These are phyloP conservation scores for Acanthosepion pharaonis DNA, from an alignment of 2,888 invertebrate genomes.

Conservation along the genomic window DNA sequence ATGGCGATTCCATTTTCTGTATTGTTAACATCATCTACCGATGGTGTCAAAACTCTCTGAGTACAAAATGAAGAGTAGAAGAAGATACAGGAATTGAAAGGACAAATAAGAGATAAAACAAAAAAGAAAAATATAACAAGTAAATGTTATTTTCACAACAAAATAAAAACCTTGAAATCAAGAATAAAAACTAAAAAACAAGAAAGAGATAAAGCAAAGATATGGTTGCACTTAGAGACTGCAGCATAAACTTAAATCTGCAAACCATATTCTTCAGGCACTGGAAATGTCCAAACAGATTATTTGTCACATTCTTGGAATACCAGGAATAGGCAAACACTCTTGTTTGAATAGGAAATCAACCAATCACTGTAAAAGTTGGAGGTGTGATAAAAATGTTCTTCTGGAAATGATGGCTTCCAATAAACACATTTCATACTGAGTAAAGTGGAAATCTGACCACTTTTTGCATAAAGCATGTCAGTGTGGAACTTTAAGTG, in stretches of 20 bases:
- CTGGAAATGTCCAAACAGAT: background rate
- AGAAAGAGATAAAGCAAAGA: background rate
- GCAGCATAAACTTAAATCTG: background rate
- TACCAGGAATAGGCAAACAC: background rate
- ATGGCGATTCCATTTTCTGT: too few species aligned
- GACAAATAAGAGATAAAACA: background rate
- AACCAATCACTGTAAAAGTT: background rate
- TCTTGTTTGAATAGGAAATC: background rate
- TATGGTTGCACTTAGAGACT: background rate
- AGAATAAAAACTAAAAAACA: background rate
- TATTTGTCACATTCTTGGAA: conserved; percentile 6
- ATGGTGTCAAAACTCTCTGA: too few species aligned
- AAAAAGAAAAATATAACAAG: background rate
- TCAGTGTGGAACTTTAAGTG: background rate
- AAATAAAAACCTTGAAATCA: background rate
- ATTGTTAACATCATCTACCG: too few species aligned
- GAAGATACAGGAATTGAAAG: background rate
- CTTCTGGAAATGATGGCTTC: background rate
- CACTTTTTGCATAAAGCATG: background rate
- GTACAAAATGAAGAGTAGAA: background rate
- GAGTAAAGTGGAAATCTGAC: background rate
- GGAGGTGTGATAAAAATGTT: background rate
- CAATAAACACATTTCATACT: background rate
- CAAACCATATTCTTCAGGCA: background rate
- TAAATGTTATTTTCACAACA: background rate